Percentiles rank a stretch among this genome's conserved stretches.
Evolutionary conservation across 2,888 invertebrate genomes (phyloP).

Genomic region (Tipula vernalis): DNA sequence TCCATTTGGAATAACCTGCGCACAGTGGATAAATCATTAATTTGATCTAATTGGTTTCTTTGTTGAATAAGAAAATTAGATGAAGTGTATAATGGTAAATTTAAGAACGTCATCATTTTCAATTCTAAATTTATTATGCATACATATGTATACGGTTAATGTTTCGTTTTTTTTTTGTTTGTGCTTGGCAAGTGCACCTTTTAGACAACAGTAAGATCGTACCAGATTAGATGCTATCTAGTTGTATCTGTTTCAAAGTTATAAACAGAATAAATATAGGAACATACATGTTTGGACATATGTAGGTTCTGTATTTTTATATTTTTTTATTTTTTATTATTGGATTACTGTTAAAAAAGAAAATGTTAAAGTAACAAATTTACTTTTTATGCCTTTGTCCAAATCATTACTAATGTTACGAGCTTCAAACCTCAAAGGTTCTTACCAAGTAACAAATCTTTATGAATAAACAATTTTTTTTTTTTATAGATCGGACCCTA

Average conservation of each 20-base stretch:
- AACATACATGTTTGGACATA: not conserved
- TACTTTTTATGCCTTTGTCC: not conserved
- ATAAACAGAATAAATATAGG: not conserved
- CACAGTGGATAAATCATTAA: not conserved
- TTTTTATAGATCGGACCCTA: not conserved
- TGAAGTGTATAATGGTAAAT: not conserved
- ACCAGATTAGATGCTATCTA: not conserved
- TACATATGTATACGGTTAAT: not conserved
- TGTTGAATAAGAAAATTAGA: not conserved
- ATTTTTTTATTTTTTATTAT: not conserved
- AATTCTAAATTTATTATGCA: not conserved
- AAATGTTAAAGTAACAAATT: not conserved
- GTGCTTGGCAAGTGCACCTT: not conserved
- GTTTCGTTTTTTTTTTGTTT: not conserved
- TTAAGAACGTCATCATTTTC: not conserved
- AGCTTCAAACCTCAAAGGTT: not conserved
- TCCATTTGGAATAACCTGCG: not conserved
- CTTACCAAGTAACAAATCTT: not conserved
- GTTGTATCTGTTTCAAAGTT: not conserved
- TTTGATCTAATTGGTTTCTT: constrained; percentile 4
- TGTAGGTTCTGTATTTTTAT: not conserved
- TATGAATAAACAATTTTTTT: not conserved
- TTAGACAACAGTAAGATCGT: not conserved
- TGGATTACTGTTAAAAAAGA: not conserved
- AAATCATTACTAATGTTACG: not conserved